phyloP scores from a whole-genome alignment of 1,140 invertebrate genomes.

The Watersipora subatra region DNA sequence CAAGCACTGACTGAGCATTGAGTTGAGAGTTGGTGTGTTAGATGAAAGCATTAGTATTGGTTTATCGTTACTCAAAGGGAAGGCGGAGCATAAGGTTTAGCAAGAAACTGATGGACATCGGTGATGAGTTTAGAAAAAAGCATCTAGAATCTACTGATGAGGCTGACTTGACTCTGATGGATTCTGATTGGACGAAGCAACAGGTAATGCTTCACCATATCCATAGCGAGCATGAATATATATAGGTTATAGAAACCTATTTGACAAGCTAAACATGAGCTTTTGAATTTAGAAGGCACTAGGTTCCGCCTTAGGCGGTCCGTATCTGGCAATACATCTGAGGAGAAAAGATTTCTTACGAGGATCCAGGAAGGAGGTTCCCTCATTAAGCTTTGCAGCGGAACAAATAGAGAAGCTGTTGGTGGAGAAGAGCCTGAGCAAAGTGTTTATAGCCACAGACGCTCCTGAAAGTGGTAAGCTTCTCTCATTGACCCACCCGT shows the following conservation, averaged over 20 bases:
- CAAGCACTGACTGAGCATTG: not conserved
- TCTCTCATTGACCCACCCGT: conserved; percentile 7
- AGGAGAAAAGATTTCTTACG: conserved; percentile 68
- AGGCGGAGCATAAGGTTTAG: conserved; percentile 81
- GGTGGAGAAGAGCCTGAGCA: conserved; percentile 47
- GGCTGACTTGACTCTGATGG: conserved; percentile 47
- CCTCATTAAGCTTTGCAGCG: conserved; percentile 55
- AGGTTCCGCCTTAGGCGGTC: conserved; percentile 49
- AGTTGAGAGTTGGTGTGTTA: no score
- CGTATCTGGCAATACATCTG: conserved; percentile 67
- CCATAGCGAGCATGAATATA: not conserved
- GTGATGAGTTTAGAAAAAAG: conserved; percentile 53
- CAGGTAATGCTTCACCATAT: conserved; percentile 45
- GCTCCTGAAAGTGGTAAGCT: conserved; percentile 38
- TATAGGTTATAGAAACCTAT: no score
- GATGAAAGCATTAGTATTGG: no score
- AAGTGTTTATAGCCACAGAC: conserved; percentile 73
- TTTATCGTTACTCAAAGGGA: no score
- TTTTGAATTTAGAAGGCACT: conserved; percentile 6
- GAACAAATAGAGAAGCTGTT: conserved; percentile 53
- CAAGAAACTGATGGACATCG: conserved; percentile 52
- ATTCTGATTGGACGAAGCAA: conserved; percentile 51
- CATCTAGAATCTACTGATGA: conserved; percentile 56
- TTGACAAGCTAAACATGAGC: no score
- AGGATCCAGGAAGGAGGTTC: conserved; percentile 53